Evolutionary conservation across 2,888 invertebrate genomes (phyloP), one percentile per base, ranked within the genome.

Genomic region (Eupithecia tripunctaria): DNA sequence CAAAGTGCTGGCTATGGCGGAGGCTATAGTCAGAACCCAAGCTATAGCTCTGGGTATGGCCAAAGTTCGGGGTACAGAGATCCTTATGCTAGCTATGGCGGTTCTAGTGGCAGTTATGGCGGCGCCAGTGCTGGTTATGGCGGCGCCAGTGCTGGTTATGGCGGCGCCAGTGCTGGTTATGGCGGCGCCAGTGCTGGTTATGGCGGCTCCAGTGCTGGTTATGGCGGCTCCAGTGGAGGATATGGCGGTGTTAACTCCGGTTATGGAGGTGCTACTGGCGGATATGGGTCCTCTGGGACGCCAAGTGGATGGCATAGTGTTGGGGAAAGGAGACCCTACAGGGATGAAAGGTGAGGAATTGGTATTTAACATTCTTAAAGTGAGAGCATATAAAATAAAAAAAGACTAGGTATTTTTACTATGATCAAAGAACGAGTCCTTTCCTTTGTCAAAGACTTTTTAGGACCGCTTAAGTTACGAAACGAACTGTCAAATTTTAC

Each of bases 291-390:
- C 0, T 71, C 56, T 68, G 86, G 64, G 14, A 85, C 86, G 71
- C 79, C 88, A 3, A 90, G 88, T 56, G 93, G 93, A 2, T 93
- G 94, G 94, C 88, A 88, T 6, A 92, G 87, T 66, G 92, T 93
- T 0, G 91, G 92, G 0, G 92, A 91, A 66, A 83, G 92, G 59
- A 82, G 93, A 71, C 93, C 93, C 18, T 94, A 94, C 75, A 88
- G 94, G 71, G 95, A 95, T 80, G 91, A 94, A 81, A 94, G 91
- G 90, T 92, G 72, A 75, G 21, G 36, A 36, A 21, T 47, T 47
- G 8, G n/a, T n/a, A 47, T 47, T 47, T 7, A 47, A 47, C 7
- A 47, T 47, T 2, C n/a, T n/a, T 47, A 8, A n/a, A n/a, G 18
- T 8, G 47, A n/a, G 47, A 47, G n/a, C n/a, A 47, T 18, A 47